Conservation (phyloP, 2,888 invertebrate genomes). For the Andrena marginata region DNA sequence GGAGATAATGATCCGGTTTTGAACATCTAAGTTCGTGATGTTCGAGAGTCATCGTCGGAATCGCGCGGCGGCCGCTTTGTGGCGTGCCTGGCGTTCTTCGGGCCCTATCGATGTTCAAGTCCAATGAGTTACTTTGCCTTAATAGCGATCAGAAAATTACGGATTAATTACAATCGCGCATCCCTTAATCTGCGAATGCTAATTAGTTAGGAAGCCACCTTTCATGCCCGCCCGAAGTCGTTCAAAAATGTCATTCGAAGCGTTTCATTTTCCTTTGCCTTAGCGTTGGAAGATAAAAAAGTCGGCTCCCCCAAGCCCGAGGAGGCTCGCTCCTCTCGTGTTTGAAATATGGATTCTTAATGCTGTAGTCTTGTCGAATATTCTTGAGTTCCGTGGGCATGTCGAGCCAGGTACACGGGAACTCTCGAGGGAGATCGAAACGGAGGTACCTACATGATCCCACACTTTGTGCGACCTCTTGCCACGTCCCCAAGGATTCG, state of each 20-base stretch:
- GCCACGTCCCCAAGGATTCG: conserved; percentile 80
- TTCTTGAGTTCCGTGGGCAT: conserved; percentile 55
- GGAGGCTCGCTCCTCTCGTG: background rate
- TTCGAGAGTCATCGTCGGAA: conserved; percentile 67
- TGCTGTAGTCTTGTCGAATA: conserved; percentile 49
- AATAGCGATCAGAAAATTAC: background rate
- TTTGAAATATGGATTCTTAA: conserved; percentile 55
- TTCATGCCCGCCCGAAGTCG: background rate
- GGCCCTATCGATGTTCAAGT: conserved; percentile 37
- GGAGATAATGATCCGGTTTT: conserved; percentile 75
- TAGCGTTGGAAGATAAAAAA: conserved; percentile 1
- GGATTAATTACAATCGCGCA: no score
- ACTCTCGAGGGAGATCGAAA: conserved; percentile 71
- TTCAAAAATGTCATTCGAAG: background rate
- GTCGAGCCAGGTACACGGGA: conserved; percentile 70
- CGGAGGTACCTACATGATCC: conserved; percentile 78
- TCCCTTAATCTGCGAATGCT: background rate
- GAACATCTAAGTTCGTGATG: conserved; percentile 64
- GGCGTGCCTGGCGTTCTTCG: conserved; percentile 49
- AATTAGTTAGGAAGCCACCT: background rate
- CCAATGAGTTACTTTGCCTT: background rate
- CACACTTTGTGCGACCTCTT: conserved; percentile 79
- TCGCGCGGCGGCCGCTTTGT: conserved; percentile 44
- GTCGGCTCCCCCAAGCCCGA: background rate
- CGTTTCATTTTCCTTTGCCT: background rate